A percentile compares a stretch with the other conserved stretches of the same genome.
Evolutionary conservation across 2,888 invertebrate genomes (phyloP).

Genomic region (Hemicrepidius hirtus): DNA sequence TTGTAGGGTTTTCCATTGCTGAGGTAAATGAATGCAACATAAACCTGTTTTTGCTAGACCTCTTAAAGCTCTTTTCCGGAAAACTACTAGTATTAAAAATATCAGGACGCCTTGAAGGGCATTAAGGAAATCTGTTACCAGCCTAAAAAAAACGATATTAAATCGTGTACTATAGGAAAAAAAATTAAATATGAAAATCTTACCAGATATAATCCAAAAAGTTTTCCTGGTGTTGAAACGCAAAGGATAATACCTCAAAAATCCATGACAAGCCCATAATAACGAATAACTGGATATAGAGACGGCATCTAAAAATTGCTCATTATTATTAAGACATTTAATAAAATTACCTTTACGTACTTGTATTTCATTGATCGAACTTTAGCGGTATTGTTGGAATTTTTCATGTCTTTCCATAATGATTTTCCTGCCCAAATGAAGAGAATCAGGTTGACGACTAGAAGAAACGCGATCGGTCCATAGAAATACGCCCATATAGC

Average conservation of each 20-base stretch:
- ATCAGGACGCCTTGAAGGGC: conserved; percentile 78
- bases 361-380: conserved; percentile 76
- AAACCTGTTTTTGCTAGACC: conserved; percentile 72
- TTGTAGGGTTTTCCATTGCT: conserved; percentile 66
- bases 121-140: conserved; percentile 76
- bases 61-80: conserved; percentile 74
- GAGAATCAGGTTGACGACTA: conserved; percentile 75
- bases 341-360: conserved; percentile 66
- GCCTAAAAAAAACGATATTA: no score
- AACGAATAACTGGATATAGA: conserved; percentile 80
- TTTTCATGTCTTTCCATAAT: conserved; percentile 74
- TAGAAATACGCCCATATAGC: conserved; percentile 81
- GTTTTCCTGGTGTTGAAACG: conserved; percentile 58
- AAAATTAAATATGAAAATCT: no score
- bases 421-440: conserved; percentile 76
- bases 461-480: conserved; percentile 78
- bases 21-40: conserved; percentile 63
- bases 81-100: conserved; percentile 77
- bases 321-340: not conserved
- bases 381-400: conserved; percentile 72
- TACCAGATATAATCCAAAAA: conserved; percentile 67
- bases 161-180: no score
- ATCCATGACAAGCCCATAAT: conserved; percentile 84
- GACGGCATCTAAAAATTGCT: conserved; percentile 73
- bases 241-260: conserved; percentile 77